A percentile compares a stretch with the other conserved stretches of the same genome.
Conservation (phyloP, 2,797 vertebrate genomes). For the Eutrigla gurnardus region DNA sequence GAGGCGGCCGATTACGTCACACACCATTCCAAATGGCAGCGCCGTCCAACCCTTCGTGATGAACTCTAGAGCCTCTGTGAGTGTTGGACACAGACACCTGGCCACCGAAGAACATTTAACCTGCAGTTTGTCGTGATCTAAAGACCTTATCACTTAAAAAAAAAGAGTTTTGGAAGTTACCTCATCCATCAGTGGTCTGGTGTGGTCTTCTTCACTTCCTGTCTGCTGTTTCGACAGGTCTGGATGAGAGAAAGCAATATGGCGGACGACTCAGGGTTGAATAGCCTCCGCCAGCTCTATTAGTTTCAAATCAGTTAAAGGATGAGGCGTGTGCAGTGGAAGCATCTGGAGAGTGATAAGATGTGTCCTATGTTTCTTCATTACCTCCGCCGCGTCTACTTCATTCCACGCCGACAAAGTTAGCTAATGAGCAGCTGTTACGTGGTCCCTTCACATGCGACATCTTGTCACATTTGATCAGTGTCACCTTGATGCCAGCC, state of each 20-base stretch:
- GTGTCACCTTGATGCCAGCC: slow-evolving; percentile 52
- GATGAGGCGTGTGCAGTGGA: slow-evolving; percentile 25
- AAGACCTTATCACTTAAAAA: background rate
- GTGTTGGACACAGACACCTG: slow-evolving; percentile 4
- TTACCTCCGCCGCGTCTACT: slow-evolving; percentile 62
- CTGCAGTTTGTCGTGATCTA: background rate
- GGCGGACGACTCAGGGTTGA: slow-evolving; percentile 32
- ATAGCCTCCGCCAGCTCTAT: slow-evolving; percentile 50
- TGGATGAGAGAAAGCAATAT: slow-evolving; percentile 45
- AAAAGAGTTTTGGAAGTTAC: slow-evolving; percentile 25
- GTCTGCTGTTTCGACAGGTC: slow-evolving; percentile 21
- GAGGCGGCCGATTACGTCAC: slow-evolving; percentile 88
- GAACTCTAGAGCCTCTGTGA: slow-evolving; percentile 84
- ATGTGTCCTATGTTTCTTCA: slow-evolving; percentile 72
- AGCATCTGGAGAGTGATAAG: slow-evolving; percentile 61
- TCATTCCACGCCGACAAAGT: slow-evolving; percentile 65
- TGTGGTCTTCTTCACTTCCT: slow-evolving; percentile 12
- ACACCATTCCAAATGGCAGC: slow-evolving; percentile 89
- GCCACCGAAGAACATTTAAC: slow-evolving; percentile 21
- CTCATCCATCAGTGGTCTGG: slow-evolving; percentile 9
- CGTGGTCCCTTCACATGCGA: slow-evolving; percentile 53
- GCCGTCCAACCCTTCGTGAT: slow-evolving; percentile 77
- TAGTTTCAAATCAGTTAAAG: slow-evolving; percentile 59
- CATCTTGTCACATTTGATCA: slow-evolving; percentile 72
- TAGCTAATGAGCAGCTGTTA: slow-evolving; percentile 76